Conservation (phyloP, 2,113 vertebrate genomes). For the Dasyornis broadbenti region DNA sequence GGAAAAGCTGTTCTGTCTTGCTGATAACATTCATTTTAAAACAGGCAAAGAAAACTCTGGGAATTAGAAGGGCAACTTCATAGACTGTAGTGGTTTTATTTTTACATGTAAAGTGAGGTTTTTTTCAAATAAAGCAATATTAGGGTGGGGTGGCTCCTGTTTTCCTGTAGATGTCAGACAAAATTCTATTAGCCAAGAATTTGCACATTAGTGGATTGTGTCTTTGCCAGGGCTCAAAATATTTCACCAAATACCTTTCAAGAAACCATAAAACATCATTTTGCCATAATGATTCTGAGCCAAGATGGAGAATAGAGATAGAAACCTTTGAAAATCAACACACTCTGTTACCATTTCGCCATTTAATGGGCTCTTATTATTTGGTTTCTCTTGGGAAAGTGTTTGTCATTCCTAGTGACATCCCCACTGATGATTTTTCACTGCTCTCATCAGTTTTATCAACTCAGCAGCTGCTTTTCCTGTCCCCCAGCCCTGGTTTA, state of each 20-base stretch:
- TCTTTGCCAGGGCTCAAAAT: not conserved
- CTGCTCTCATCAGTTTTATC: not conserved
- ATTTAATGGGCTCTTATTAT: not conserved
- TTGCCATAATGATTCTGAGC: not conserved
- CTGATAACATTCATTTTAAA: not conserved
- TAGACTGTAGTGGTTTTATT: not conserved
- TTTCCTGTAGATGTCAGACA: not conserved
- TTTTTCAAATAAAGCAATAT: not conserved
- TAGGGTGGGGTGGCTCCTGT: not conserved
- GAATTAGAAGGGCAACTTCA: not conserved
- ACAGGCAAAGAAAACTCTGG: not conserved
- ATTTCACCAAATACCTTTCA: conserved; percentile 6
- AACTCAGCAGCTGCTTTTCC: not conserved
- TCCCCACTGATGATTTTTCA: not conserved
- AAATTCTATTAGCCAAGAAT: not conserved
- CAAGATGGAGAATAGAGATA: not conserved
- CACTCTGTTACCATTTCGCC: not conserved
- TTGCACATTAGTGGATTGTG: not conserved
- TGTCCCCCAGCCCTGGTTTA: no score
- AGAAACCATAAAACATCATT: not conserved
- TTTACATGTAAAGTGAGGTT: not conserved
- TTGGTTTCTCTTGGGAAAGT: not conserved
- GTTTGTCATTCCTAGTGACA: not conserved
- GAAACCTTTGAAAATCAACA: not conserved
- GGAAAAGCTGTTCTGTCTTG: not conserved